Percentiles rank a stretch among this genome's conserved stretches.
phyloP scores from a whole-genome alignment of 2,797 vertebrate species.

The Sebastes cheni region DNA sequence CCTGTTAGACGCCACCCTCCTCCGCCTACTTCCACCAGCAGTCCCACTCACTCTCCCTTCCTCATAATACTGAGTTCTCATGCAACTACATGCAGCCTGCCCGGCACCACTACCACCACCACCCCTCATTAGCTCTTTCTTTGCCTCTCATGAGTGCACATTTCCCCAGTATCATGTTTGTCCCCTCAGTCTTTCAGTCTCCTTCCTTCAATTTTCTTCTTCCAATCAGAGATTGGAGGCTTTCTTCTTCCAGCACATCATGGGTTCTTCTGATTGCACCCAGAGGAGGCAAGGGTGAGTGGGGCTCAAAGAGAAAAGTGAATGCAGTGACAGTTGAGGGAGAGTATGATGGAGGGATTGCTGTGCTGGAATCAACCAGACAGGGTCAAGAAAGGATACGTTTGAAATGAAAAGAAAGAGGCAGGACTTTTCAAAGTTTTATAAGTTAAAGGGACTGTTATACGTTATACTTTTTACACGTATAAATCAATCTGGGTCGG shows the following conservation, averaged over 20 bases:
- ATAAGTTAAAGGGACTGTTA: too few species aligned
- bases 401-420: not conserved
- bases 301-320: constrained; percentile 28
- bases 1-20: constrained; percentile 26
- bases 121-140: constrained; percentile 62
- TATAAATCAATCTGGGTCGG: too few species aligned
- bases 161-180: constrained; percentile 59
- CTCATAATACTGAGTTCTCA: constrained; percentile 54
- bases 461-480: too few species aligned
- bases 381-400: not conserved
- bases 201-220: constrained; percentile 42
- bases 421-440: too few species aligned
- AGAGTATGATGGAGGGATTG: constrained; percentile 31
- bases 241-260: constrained; percentile 46
- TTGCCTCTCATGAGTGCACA: constrained; percentile 40
- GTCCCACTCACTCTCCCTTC: constrained; percentile 26
- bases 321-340: constrained; percentile 41
- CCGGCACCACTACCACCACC: constrained; percentile 25
- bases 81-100: constrained; percentile 36
- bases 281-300: constrained; percentile 15
- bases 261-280: constrained; percentile 62
- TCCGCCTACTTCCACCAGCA: constrained; percentile 36
- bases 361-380: constrained; percentile 40
- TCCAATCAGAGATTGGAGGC: constrained; percentile 35
- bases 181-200: constrained; percentile 40